Evolutionary conservation across 1,140 invertebrate genomes (phyloP).

Genomic region (Cyclargus thomasi): DNA sequence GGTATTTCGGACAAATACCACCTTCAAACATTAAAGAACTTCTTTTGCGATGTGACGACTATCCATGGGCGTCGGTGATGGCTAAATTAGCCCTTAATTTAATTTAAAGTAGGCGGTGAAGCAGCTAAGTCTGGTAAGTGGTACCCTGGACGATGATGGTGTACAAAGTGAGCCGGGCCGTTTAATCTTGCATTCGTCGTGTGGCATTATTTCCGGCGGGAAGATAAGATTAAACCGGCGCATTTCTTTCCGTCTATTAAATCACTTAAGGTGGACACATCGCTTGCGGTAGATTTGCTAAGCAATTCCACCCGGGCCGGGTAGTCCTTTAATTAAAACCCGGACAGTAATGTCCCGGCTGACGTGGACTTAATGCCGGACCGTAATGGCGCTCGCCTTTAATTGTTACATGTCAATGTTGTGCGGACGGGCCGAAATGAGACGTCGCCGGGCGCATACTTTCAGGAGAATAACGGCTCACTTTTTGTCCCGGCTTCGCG

Average conservation of each 20-base stretch:
- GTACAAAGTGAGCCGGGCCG: background rate
- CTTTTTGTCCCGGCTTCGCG: background rate
- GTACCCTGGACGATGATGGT: background rate
- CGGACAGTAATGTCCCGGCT: constrained; percentile 60
- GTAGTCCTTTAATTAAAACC: constrained; percentile 71
- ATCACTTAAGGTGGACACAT: constrained; percentile 75
- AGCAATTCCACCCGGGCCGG: constrained; percentile 65
- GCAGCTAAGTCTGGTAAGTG: no score
- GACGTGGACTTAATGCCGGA: constrained; percentile 66
- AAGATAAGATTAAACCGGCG: constrained; percentile 58
- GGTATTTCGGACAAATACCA: no score
- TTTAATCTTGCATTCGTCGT: constrained; percentile 15
- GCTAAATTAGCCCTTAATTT: no score
- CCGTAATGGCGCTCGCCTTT: constrained; percentile 61
- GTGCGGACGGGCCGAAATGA: background rate
- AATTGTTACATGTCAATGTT: constrained; percentile 65
- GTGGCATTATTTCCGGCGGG: constrained; percentile 35
- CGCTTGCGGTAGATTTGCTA: constrained; percentile 72
- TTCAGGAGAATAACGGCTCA: background rate
- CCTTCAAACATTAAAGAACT: no score
- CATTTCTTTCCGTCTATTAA: constrained; percentile 73
- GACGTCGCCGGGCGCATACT: background rate
- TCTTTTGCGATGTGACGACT: no score
- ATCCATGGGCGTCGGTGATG: no score
- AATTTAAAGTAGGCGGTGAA: no score